phyloP scores from a whole-genome alignment of 2,113 vertebrate genomes.

The Poecilia latipinna region DNA sequence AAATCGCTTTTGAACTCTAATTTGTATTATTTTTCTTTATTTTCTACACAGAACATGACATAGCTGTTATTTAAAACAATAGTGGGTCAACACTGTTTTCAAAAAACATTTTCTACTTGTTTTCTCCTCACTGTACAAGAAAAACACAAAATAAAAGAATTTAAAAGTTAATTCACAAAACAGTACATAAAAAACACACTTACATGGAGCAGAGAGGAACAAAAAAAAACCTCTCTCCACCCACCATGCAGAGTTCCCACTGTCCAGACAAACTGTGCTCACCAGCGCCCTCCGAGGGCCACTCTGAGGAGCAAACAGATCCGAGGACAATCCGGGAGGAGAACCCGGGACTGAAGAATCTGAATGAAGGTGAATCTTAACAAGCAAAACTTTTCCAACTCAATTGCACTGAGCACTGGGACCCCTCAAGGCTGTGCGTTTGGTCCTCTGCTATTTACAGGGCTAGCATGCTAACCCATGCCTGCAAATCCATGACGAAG shows the following conservation, averaged over 20 bases:
- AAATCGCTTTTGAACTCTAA: too few relatives aligned
- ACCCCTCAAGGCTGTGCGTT: too few relatives aligned
- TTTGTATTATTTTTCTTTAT: too few relatives aligned
- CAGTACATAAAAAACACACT: constrained; percentile 64
- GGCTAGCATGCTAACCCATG: background rate
- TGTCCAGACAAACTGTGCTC: constrained; percentile 15
- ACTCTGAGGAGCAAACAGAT: constrained; percentile 43
- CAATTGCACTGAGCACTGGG: background rate
- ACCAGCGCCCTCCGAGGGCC: constrained; percentile 57
- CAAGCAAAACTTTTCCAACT: background rate
- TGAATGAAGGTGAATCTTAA: background rate
- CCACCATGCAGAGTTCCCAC: constrained; percentile 41
- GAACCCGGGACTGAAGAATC: background rate
- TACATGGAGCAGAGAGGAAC: background rate
- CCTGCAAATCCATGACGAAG: background rate
- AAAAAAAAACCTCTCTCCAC: background rate
- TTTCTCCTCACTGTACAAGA: constrained; percentile 58
- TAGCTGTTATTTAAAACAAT: background rate
- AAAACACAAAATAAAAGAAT: constrained; percentile 56
- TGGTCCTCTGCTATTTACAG: background rate
- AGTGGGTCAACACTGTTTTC: background rate
- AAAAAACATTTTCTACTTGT: constrained; percentile 38
- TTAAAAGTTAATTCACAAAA: constrained; percentile 68
- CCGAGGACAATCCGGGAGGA: constrained; percentile 18
- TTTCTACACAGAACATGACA: too few relatives aligned